Percentiles rank a stretch among this genome's conserved stretches.
These are phyloP conservation scores for Planococcus citri DNA, from an alignment of 1,140 invertebrate species.

Conservation along the genomic window DNA sequence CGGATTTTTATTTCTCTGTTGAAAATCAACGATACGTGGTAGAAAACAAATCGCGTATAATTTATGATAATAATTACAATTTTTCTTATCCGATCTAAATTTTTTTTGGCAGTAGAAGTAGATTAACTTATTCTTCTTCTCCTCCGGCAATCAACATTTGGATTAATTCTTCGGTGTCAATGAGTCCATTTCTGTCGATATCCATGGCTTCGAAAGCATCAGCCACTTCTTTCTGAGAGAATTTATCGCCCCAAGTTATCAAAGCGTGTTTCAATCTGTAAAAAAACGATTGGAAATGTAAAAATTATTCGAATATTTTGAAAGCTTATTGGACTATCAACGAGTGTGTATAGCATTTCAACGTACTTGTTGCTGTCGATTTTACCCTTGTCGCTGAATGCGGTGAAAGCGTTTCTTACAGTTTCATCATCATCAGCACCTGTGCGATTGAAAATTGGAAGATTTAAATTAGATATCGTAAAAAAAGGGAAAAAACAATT, in stretches of 20 bases:
- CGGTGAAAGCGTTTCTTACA: constrained; percentile 86
- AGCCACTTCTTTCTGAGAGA: constrained; percentile 80
- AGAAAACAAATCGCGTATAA: too few relatives aligned
- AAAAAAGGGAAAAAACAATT: not conserved
- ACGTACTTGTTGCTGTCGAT: constrained; percentile 68
- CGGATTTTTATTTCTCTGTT: too few relatives aligned
- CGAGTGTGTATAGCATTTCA: not conserved
- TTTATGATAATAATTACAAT: too few relatives aligned
- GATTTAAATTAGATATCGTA: not conserved
- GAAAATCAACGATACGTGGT: too few relatives aligned
- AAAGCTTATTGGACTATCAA: not conserved
- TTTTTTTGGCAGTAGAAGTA: too few relatives aligned
- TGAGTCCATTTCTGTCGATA: constrained; percentile 81
- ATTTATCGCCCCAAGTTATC: constrained; percentile 94
- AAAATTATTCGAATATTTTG: not conserved
- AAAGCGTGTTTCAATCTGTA: constrained; percentile 81
- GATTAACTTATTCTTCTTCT: constrained; percentile 28
- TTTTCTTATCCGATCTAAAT: too few relatives aligned
- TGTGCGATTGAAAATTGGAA: not conserved
- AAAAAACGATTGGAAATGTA: too few relatives aligned
- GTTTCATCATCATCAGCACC: constrained; percentile 81
- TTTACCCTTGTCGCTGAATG: constrained; percentile 83
- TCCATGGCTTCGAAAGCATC: constrained; percentile 92
- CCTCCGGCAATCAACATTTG: constrained; percentile 29
- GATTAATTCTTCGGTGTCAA: constrained; percentile 71